Evolutionary conservation across 2,888 invertebrate species (phyloP).

Genomic region (Acronicta aceris): DNA sequence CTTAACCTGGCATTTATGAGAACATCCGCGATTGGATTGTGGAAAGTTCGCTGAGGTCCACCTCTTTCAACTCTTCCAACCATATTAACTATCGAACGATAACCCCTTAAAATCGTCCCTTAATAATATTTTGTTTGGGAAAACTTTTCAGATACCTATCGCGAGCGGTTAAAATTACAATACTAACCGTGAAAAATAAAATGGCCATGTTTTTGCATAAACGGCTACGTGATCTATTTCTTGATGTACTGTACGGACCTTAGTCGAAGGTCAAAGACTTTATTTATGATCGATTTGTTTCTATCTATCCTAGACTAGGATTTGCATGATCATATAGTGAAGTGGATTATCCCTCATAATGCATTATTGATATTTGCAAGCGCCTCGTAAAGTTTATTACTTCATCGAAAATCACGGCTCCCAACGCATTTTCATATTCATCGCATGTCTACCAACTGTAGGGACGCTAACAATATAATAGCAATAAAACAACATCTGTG

Average conservation of each 20-base stretch:
- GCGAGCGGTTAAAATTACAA: not conserved
- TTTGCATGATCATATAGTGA: slow-evolving; percentile 73
- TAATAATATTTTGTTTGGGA: not conserved
- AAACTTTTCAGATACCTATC: not conserved
- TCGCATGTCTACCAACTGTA: slow-evolving; percentile 40
- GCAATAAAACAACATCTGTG: slow-evolving; percentile 50
- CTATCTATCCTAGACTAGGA: slow-evolving; percentile 73
- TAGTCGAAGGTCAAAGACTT: slow-evolving; percentile 65
- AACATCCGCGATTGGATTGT: too few relatives aligned
- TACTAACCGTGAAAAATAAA: not conserved
- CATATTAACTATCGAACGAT: too few relatives aligned
- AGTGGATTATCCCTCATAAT: slow-evolving; percentile 78
- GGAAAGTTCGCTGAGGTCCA: too few relatives aligned
- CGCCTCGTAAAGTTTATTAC: slow-evolving; percentile 72
- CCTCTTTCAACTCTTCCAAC: too few relatives aligned
- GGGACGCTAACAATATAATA: slow-evolving; percentile 29
- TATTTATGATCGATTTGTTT: slow-evolving; percentile 72
- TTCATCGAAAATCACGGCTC: slow-evolving; percentile 67
- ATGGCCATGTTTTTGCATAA: slow-evolving; percentile 44
- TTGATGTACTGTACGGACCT: slow-evolving; percentile 52
- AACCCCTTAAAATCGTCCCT: too few relatives aligned
- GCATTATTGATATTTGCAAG: slow-evolving; percentile 76
- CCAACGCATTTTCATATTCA: slow-evolving; percentile 58
- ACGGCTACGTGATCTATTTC: slow-evolving; percentile 55
- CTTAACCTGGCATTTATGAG: too few relatives aligned